A percentile compares a stretch with the other conserved stretches of the same genome.
Conservation (phyloP, 30 jellyfish, hydroid and myxozoan species). For the Clytia hemisphaerica region DNA sequence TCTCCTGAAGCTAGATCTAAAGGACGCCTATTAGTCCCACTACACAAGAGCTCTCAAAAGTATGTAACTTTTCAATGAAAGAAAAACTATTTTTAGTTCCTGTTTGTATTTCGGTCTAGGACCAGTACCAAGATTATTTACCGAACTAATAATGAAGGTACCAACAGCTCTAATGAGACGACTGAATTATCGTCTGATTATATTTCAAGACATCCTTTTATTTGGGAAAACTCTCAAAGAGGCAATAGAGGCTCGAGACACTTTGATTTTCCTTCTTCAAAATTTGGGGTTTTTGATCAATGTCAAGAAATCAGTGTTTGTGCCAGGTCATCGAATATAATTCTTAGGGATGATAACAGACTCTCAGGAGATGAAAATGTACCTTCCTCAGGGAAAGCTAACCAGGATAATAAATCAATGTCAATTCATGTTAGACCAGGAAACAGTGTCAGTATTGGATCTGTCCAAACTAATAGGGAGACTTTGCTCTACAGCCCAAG, state of each 20-base stretch:
- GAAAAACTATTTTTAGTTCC: too few species aligned
- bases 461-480: neutral
- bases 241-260: too few species aligned
- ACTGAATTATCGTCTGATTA: neutral
- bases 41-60: too few species aligned
- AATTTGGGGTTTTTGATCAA: too few species aligned
- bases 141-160: neutral
- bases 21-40: too few species aligned
- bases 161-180: neutral
- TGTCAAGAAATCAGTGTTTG: neutral
- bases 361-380: neutral
- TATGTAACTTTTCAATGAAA: too few species aligned
- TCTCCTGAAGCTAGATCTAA: too few species aligned
- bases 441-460: neutral
- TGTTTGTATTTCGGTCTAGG: slow-evolving; percentile 1
- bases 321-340: neutral
- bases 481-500: neutral
- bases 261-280: too few species aligned
- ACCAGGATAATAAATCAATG: neutral
- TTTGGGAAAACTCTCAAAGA: too few species aligned
- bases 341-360: neutral
- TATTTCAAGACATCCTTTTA: neutral
- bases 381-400: neutral
- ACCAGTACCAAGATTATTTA: neutral
- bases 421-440: neutral